Evolutionary conservation across 2,113 vertebrate genomes (phyloP).

Genomic region (Dipodomys ordii): DNA sequence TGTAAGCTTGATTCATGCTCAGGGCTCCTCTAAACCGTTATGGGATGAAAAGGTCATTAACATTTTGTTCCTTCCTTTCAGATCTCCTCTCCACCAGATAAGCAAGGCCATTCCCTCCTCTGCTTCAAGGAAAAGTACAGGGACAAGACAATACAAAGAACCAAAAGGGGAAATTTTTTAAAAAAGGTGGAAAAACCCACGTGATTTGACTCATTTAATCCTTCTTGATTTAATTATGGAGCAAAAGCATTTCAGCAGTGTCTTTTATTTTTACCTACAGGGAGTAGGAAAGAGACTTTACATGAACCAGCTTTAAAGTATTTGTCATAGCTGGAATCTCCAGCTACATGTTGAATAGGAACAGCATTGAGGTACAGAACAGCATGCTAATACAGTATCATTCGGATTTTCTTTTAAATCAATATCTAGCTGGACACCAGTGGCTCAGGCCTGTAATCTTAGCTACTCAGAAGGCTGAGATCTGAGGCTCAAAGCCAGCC

Average conservation of each 20-base stretch:
- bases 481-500: background rate
- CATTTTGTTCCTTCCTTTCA: background rate
- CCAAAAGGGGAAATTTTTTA: background rate
- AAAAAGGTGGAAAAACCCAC: background rate
- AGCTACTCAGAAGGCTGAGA: too few species aligned
- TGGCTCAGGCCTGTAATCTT: too few species aligned
- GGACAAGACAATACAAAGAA: background rate
- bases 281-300: background rate
- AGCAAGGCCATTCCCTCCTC: background rate
- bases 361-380: background rate
- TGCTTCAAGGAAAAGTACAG: background rate
- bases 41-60: conserved; percentile 57
- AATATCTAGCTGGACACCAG: too few species aligned
- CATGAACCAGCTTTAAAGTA: background rate
- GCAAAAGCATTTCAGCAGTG: background rate
- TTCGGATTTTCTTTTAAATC: too few species aligned
- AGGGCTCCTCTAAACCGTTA: conserved; percentile 31
- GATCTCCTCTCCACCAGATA: background rate
- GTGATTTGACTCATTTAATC: background rate
- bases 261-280: background rate
- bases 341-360: background rate
- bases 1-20: conserved; percentile 73
- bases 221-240: background rate
- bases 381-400: too few species aligned
- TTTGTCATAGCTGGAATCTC: background rate